Evolutionary conservation across 2,888 invertebrate species (phyloP).

Genomic region (Cheilosia impressa): DNA sequence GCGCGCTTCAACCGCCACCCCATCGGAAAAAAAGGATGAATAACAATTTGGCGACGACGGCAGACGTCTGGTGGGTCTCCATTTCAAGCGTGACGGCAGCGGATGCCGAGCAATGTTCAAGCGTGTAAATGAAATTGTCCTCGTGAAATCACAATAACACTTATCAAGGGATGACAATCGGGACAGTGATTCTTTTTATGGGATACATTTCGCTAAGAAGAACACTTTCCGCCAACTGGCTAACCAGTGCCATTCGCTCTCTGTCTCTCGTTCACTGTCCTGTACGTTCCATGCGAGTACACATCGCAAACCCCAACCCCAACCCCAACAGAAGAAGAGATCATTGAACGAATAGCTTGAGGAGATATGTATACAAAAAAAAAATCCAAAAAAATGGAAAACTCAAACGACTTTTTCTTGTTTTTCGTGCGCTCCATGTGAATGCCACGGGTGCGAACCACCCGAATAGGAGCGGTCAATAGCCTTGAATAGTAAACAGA

Average conservation of each 20-base stretch:
- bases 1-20: not conserved
- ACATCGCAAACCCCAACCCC: not conserved
- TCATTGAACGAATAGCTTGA: slow-evolving; percentile 65
- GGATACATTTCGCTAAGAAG: slow-evolving; percentile 34
- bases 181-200: slow-evolving; percentile 65
- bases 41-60: slow-evolving; percentile 54
- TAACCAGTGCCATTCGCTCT: slow-evolving; percentile 32
- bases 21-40: slow-evolving; percentile 30
- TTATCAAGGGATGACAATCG: slow-evolving; percentile 67
- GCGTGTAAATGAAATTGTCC: slow-evolving; percentile 72
- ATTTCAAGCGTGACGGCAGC: slow-evolving; percentile 33
- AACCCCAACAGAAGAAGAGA: slow-evolving; percentile 28
- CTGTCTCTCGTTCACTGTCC: not conserved
- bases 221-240: slow-evolving; percentile 47
- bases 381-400: slow-evolving; percentile 4
- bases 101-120: slow-evolving; percentile 51
- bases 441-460: slow-evolving; percentile 10
- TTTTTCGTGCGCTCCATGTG: slow-evolving; percentile 15
- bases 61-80: slow-evolving; percentile 61
- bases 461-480: slow-evolving; percentile 55
- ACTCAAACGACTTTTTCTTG: slow-evolving; percentile 40
- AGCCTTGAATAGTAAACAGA: slow-evolving; percentile 65
- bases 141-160: slow-evolving; percentile 70
- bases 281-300: not conserved
- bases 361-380: slow-evolving; percentile 14